Conservation (phyloP, 1,140 invertebrate genomes). For the Pogonognathellus flavescens region DNA sequence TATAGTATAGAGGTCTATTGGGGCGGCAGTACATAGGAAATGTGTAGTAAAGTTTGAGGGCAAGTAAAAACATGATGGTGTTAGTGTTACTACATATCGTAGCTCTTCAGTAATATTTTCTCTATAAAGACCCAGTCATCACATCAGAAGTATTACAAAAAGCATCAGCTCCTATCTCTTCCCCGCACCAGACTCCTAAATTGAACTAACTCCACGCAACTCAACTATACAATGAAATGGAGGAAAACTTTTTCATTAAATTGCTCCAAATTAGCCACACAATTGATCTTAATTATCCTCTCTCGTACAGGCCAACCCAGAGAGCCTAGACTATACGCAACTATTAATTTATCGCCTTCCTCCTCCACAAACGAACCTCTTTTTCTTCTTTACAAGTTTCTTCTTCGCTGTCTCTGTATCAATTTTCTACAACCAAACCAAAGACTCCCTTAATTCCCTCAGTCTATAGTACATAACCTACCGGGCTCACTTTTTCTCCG, state of each 20-base stretch:
- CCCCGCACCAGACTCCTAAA: not conserved
- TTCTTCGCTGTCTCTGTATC: not conserved
- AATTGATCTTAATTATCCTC: conserved; percentile 64
- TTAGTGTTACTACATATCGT: not conserved
- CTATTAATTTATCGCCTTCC: conserved; percentile 60
- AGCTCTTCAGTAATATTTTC: not conserved
- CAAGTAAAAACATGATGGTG: not conserved
- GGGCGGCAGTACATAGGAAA: no score
- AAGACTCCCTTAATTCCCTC: not conserved
- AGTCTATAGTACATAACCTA: no score
- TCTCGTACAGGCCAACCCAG: not conserved
- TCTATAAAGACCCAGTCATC: conserved; percentile 3
- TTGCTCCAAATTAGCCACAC: conserved; percentile 65
- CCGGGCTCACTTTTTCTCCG: no score
- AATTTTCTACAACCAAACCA: not conserved
- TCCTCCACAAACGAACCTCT: conserved; percentile 17
- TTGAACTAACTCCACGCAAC: not conserved
- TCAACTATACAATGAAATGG: conserved; percentile 33
- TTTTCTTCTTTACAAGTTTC: not conserved
- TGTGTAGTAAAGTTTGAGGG: not conserved
- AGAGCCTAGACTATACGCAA: conserved; percentile 43
- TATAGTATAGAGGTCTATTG: no score
- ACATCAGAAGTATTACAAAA: conserved; percentile 21
- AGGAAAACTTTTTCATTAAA: conserved; percentile 60
- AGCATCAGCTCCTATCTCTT: not conserved